phyloP scores from a whole-genome alignment of 2,113 vertebrate species.

The Platysteira castanea region DNA sequence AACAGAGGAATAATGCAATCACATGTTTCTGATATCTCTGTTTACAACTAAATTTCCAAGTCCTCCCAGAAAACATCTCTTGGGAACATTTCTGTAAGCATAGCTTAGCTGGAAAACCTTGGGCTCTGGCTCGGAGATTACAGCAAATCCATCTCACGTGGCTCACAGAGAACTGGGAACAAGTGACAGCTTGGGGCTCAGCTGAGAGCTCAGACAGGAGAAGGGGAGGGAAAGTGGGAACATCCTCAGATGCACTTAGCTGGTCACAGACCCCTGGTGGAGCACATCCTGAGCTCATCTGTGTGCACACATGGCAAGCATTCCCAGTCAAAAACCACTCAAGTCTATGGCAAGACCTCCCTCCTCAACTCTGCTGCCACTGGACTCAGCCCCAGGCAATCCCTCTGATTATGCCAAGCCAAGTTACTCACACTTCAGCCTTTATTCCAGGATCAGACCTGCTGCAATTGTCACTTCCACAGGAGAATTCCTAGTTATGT shows the following conservation, averaged over 20 bases:
- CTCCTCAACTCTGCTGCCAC: not conserved
- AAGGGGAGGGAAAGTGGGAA: not conserved
- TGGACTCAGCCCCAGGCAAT: not conserved
- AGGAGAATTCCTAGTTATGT: not conserved
- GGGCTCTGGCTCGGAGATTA: not conserved
- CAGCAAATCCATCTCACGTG: not conserved
- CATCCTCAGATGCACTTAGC: not conserved
- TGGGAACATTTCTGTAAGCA: not conserved
- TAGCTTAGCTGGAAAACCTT: not conserved
- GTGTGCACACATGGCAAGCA: accelerated
- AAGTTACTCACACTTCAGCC: not conserved
- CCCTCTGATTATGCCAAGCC: not conserved
- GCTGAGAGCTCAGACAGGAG: not conserved
- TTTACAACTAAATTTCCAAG: not conserved
- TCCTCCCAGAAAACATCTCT: not conserved
- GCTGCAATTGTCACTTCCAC: not conserved
- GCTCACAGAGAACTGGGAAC: not conserved
- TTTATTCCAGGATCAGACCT: not conserved
- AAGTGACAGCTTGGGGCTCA: not conserved
- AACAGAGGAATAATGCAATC: not conserved
- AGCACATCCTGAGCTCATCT: not conserved
- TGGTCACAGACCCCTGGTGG: not conserved
- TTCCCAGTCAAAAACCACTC: not conserved
- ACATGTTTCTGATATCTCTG: not conserved
- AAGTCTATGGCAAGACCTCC: not conserved